Conservation (phyloP, 2,888 invertebrate species). For the Chirona hameri region DNA sequence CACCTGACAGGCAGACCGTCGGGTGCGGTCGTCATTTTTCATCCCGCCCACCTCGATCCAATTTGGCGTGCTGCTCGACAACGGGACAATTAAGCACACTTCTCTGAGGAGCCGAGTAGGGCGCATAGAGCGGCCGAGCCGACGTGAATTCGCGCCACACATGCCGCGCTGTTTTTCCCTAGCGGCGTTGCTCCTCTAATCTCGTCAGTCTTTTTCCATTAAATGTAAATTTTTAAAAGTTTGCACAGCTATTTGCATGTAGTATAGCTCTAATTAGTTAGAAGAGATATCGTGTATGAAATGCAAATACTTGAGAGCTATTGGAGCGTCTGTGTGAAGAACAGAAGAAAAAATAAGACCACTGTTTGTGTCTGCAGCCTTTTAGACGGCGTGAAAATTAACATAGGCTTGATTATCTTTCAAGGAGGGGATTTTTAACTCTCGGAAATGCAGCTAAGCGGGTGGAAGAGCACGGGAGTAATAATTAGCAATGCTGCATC, state of each 20-base stretch:
- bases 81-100: background rate
- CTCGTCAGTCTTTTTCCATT: conserved; percentile 5
- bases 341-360: background rate
- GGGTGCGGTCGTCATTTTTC: background rate
- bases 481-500: background rate
- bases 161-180: background rate
- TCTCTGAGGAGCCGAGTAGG: background rate
- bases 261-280: conserved; percentile 27
- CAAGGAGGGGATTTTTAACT: background rate
- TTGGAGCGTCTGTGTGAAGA: background rate
- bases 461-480: too few relatives aligned
- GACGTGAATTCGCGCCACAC: background rate
- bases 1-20: background rate
- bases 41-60: background rate
- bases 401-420: background rate
- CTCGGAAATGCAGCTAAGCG: too few relatives aligned
- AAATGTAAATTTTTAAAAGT: conserved; percentile 28
- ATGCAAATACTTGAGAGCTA: conserved; percentile 13
- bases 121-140: background rate
- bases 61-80: background rate
- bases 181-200: background rate
- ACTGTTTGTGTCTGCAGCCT: background rate
- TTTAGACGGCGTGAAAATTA: background rate
- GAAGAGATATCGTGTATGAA: conserved; percentile 29
- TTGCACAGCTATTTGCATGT: conserved; percentile 24